Percentiles rank a stretch among this genome's conserved stretches.
phyloP scores from a whole-genome alignment of 2,888 invertebrate genomes.

The Labia minor region DNA sequence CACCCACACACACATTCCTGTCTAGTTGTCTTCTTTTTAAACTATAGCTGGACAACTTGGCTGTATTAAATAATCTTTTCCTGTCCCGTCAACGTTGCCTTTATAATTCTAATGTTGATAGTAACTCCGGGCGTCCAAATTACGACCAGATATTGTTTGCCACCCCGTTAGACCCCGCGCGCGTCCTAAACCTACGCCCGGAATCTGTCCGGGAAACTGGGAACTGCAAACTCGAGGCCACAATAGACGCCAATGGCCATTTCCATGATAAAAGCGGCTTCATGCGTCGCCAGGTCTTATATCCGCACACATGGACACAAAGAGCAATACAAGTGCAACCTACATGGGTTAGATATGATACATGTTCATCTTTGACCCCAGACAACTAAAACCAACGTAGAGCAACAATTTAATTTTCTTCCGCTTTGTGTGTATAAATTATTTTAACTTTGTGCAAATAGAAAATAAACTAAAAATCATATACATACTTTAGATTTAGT shows the following conservation, averaged over 20 bases:
- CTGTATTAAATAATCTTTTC: neutral
- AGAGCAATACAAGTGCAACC: neutral
- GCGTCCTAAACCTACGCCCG: no score
- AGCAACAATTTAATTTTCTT: neutral
- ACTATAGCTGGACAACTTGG: no score
- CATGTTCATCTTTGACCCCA: neutral
- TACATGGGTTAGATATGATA: neutral
- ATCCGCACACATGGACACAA: neutral
- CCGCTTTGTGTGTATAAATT: neutral
- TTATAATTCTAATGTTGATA: slow-evolving; percentile 1
- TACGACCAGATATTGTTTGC: slow-evolving; percentile 1
- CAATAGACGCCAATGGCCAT: slow-evolving; percentile 1
- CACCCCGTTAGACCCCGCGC: no score
- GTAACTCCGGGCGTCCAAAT: slow-evolving; percentile 1
- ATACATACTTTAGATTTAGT: no score
- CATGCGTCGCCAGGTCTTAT: slow-evolving; percentile 5
- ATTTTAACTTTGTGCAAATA: neutral
- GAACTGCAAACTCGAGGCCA: neutral
- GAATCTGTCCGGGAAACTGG: neutral
- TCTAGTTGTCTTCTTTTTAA: no score
- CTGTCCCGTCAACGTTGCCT: neutral
- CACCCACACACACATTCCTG: neutral
- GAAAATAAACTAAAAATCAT: no score
- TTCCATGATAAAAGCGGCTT: neutral
- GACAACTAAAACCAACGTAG: neutral